Evolutionary conservation across 2,113 vertebrate species (phyloP), one percentile per base, ranked within the genome.

Genomic region (Gracilinanus agilis): DNA sequence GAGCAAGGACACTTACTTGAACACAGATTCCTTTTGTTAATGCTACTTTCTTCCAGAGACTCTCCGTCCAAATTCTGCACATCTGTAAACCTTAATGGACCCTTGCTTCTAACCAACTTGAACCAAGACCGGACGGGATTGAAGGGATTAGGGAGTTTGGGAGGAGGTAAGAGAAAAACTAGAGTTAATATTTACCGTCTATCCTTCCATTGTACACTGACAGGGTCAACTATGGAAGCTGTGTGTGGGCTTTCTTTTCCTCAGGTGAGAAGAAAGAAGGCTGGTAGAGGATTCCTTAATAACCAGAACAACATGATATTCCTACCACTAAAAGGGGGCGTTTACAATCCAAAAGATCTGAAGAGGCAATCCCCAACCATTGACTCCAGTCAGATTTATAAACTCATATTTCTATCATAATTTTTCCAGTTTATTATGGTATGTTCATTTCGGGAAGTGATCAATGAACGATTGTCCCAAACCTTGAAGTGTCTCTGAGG

Each of bases 21-120:
- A 89, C 23, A n/a, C 53, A 3, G 92, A 23, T 44, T 0, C 0
- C 16, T 23, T 1, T 4, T 0, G 4, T 44, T 0, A 24, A 0
- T 0, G 0, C 0, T 54, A 58, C 9, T 29, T 11, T 12, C 90
- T 53, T 7, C n/a, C 5, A 0, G n/a, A 61, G 10, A 53, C 44
- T 12, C 88, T 8, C 54, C 34, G 13, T 3, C 6, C 0, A 12
- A 54, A 40, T 24, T 0, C 3, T 6, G 53, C 49, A 90, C 25
- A 21, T 88, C 10, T 0, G 0, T n/a, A 40, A 88, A 94, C 10
- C 24, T n/a, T 0, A 24, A 25, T 29, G 58, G 40, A 19, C 40
- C 88, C 58, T 93, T 56, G 4, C 67, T 83, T 21, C 67, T 83
- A 1, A 40, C 5, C 67, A 83, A 40, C n/a, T 49, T 24, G 67